These are phyloP conservation scores for Otolemur garnettii DNA, from an alignment of 2,113 vertebrate species.

Conservation along the genomic window DNA sequence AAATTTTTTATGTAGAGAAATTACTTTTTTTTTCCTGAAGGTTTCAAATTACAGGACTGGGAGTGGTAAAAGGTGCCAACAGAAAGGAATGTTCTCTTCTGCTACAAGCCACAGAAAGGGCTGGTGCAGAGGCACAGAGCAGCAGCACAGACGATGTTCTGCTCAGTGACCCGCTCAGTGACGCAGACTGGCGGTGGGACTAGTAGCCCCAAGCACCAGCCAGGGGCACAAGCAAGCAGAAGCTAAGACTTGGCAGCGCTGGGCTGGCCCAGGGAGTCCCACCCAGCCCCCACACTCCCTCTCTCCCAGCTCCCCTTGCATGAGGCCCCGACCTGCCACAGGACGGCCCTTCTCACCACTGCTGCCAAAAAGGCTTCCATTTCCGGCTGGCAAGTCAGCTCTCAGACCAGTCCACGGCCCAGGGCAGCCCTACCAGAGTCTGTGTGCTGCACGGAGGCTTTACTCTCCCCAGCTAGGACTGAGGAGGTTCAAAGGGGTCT, in stretches of 20 bases:
- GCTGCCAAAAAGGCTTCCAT: too few relatives aligned
- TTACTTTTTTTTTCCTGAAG: not conserved
- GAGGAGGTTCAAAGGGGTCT: not conserved
- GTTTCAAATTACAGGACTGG: not conserved
- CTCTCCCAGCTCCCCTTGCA: too few relatives aligned
- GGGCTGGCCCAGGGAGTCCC: not conserved
- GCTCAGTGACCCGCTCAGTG: rapidly evolving
- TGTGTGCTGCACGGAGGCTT: not conserved
- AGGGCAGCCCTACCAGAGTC: not conserved
- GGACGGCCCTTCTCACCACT: not conserved
- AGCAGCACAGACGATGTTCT: not conserved
- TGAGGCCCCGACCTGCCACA: rapidly evolving
- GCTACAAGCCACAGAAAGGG: too few relatives aligned
- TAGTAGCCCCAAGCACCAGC: rapidly evolving
- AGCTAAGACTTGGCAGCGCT: not conserved
- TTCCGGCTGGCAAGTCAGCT: not conserved
- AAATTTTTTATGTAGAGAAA: not conserved
- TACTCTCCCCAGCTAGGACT: not conserved
- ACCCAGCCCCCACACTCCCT: not conserved
- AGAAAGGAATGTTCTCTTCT: not conserved
- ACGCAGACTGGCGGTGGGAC: not conserved
- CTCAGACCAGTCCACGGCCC: not conserved
- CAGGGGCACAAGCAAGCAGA: rapidly evolving
- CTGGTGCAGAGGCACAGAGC: not conserved
- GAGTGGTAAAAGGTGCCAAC: not conserved